Evolutionary conservation across 2,888 invertebrate species (phyloP).

Genomic region (Drosophila lutescens): DNA sequence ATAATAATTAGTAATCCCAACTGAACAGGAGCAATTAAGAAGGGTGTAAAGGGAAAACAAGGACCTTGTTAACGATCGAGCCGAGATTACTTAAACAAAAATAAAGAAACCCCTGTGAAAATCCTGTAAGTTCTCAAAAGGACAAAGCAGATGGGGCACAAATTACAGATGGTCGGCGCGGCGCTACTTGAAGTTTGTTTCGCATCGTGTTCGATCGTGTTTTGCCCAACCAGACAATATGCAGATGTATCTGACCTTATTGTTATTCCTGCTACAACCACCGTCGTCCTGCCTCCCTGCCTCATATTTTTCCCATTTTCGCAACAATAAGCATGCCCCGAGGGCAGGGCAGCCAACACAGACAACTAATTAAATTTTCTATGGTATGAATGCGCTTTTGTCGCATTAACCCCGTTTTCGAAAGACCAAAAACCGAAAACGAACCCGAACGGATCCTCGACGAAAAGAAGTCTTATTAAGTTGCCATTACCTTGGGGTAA

Average conservation of each 20-base stretch:
- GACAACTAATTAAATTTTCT: constrained; percentile 74
- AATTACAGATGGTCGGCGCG: constrained; percentile 13
- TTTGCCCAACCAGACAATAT: neutral
- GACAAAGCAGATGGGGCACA: constrained; percentile 12
- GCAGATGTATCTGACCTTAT: constrained; percentile 29
- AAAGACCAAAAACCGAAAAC: neutral
- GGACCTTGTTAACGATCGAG: constrained; percentile 14
- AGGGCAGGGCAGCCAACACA: constrained; percentile 33
- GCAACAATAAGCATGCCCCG: constrained; percentile 52
- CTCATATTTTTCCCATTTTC: constrained; percentile 14
- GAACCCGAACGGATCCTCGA: constrained; percentile 3
- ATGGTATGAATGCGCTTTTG: constrained; percentile 74
- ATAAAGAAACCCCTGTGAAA: constrained; percentile 21
- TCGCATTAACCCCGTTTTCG: constrained; percentile 33
- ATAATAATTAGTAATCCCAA: neutral
- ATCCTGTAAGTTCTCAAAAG: constrained; percentile 10
- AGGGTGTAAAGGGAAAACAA: constrained; percentile 1
- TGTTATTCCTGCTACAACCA: constrained; percentile 3
- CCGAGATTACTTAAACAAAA: neutral
- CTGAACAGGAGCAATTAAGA: constrained; percentile 20
- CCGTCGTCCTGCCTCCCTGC: neutral
- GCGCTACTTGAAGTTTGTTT: constrained; percentile 31
- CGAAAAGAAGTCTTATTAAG: constrained; percentile 38
- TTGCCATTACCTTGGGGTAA: constrained; percentile 29
- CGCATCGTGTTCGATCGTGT: constrained; percentile 35